phyloP scores from a whole-genome alignment of 2,797 vertebrate species.

The Eremophila alpestris region DNA sequence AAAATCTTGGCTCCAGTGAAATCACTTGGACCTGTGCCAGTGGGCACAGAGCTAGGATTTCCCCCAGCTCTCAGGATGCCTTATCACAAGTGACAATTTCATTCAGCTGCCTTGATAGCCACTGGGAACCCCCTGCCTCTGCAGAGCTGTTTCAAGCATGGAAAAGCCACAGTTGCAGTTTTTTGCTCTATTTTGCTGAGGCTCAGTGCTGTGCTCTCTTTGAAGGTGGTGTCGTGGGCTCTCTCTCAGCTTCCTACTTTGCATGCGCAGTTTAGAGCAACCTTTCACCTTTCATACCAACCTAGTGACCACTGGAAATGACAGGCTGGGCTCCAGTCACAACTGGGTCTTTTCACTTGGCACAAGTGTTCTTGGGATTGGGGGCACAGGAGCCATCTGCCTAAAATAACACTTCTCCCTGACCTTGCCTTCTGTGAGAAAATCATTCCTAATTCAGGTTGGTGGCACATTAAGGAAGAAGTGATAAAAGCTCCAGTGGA shows the following conservation, averaged over 20 bases:
- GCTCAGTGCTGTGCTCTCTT: neutral
- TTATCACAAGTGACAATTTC: slow-evolving; percentile 40
- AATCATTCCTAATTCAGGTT: neutral
- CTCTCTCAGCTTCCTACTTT: neutral
- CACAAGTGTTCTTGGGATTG: neutral
- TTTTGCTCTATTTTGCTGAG: neutral
- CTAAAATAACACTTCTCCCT: neutral
- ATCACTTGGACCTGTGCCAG: slow-evolving; percentile 17
- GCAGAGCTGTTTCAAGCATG: neutral
- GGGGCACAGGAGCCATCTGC: neutral
- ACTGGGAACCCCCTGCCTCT: neutral
- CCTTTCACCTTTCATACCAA: neutral
- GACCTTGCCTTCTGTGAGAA: neutral
- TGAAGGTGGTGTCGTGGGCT: neutral
- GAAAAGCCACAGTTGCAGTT: neutral
- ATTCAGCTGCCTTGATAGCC: slow-evolving; percentile 26
- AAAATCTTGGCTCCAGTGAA: slow-evolving; percentile 10
- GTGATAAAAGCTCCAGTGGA: neutral
- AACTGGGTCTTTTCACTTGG: neutral
- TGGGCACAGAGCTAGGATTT: neutral
- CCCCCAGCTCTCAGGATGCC: neutral
- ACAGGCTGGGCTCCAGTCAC: neutral
- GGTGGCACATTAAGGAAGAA: neutral
- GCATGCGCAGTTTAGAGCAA: neutral
- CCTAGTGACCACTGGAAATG: neutral